Evolutionary conservation across 2,797 vertebrate genomes (phyloP).

Genomic region (Tapera naevia): DNA sequence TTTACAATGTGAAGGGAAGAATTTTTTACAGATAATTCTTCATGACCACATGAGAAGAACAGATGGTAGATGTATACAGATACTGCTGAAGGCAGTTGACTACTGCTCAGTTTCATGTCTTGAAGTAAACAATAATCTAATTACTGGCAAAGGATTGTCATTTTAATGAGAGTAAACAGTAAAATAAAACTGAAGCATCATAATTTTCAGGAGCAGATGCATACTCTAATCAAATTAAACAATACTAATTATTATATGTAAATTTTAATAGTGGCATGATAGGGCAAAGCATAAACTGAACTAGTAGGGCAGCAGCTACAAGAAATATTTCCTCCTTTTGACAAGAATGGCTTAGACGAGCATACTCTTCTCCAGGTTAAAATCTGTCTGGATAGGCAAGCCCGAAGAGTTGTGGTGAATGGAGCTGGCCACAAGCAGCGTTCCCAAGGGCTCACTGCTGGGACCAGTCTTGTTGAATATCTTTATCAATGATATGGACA

Average conservation of each 20-base stretch:
- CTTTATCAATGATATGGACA: too few species aligned
- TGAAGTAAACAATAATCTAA: slow-evolving; percentile 56
- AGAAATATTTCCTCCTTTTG: not conserved
- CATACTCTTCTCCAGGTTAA: too few species aligned
- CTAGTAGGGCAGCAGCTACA: not conserved
- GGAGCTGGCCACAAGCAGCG: too few species aligned
- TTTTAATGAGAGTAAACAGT: slow-evolving; percentile 24
- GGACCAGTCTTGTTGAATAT: too few species aligned
- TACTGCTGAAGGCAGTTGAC: slow-evolving; percentile 6
- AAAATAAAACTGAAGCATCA: slow-evolving; percentile 21
- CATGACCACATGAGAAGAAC: not conserved
- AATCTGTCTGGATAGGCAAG: too few species aligned
- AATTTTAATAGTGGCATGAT: not conserved
- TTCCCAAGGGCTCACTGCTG: too few species aligned
- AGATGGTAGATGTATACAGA: slow-evolving; percentile 42
- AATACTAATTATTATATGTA: slow-evolving; percentile 46
- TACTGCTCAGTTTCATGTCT: slow-evolving; percentile 11
- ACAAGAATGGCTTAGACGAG: not conserved
- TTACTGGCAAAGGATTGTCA: slow-evolving; percentile 13
- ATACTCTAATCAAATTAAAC: slow-evolving; percentile 41
- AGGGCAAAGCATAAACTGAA: not conserved
- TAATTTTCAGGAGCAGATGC: slow-evolving; percentile 38
- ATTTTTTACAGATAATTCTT: not conserved
- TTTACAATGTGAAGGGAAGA: not conserved
- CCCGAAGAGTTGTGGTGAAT: too few species aligned